These are phyloP conservation scores for Chelonus formosanus DNA, from an alignment of 2,888 invertebrate genomes.

Conservation along the genomic window DNA sequence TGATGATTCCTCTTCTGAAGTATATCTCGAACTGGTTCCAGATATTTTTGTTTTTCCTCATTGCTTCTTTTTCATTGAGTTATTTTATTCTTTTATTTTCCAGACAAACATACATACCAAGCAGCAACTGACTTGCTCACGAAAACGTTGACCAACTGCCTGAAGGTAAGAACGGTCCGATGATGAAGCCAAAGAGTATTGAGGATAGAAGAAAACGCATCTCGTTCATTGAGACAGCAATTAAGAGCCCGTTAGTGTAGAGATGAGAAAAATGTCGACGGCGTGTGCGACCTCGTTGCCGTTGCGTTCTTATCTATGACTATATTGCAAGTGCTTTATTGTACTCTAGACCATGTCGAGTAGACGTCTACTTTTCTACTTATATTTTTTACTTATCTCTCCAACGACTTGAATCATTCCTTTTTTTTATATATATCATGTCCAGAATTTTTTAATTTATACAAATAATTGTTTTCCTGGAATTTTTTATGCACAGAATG, in stretches of 20 bases:
- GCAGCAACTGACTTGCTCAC: not conserved
- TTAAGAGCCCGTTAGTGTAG: slow-evolving; percentile 31
- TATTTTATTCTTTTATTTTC: not conserved
- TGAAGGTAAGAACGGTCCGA: not conserved
- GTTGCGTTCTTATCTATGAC: slow-evolving; percentile 17
- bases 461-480: too few relatives aligned
- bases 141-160: not conserved
- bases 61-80: slow-evolving; percentile 9
- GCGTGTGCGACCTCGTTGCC: slow-evolving; percentile 15
- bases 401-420: too few relatives aligned
- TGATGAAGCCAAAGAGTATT: not conserved
- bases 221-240: slow-evolving; percentile 24
- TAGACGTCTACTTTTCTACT: slow-evolving; percentile 7
- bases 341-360: slow-evolving; percentile 17
- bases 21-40: slow-evolving; percentile 26
- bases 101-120: not conserved
- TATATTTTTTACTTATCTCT: not conserved
- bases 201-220: not conserved
- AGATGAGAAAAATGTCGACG: slow-evolving; percentile 29
- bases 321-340: slow-evolving; percentile 6
- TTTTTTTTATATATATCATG: too few relatives aligned
- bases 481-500: too few relatives aligned
- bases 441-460: too few relatives aligned
- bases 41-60: slow-evolving; percentile 1
- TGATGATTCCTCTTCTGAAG: slow-evolving; percentile 4